Base-by-base conservation (phyloP, 2,888 invertebrate species). In the Tetragonisca angustula region DNA sequence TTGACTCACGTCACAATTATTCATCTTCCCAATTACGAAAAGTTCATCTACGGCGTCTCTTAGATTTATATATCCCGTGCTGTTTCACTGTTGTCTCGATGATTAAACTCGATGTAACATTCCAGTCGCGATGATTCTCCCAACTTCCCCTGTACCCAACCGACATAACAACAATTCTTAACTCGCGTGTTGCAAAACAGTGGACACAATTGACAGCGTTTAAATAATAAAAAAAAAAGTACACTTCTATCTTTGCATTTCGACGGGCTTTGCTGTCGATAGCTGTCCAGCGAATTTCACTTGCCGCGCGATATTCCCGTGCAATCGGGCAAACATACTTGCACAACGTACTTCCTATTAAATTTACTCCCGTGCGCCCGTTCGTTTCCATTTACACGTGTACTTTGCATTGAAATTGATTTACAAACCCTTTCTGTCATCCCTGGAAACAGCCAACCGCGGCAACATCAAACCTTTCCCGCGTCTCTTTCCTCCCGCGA, bases 361-460 rank as follows among this genome's bases (percentile, higher is more conserved):
- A 32, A 68, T 81, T 68, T 67, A 54, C 54, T 68, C 21, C 21
- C 43, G 2, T 17, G 32, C n/a, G 15, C 32, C 17, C n/a, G 2
- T 36, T 36, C 21, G n/a, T 43, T 24, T 24, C 67, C 24, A 27
- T 27, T 19, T 27, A 43, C 27, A 21, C 24, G 17, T 17, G n/a
- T 13, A n/a, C 62, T 27, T 36, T 21, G 21, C 65, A 17, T 78
- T 27, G 49, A 17, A 72, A 68, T 72, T 68, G 65, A 80, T 71
- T 32, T 52, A 27, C 36, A 21, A 77, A n/a, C 21, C 52, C 50
- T 21, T 36, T 56, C 36, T 27, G 32, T 43, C 56, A 59, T 32
- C 56, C 9, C 21, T 13, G n/a, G 9, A 43, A 19, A 43, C 43
- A 43, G 4, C 17, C 67, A 77, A 43, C 15, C 32, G 32, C 56